A percentile compares a stretch with the other conserved stretches of the same genome.
These are phyloP conservation scores for Baccha elongata DNA, from an alignment of 2,888 invertebrate genomes.

Conservation along the genomic window DNA sequence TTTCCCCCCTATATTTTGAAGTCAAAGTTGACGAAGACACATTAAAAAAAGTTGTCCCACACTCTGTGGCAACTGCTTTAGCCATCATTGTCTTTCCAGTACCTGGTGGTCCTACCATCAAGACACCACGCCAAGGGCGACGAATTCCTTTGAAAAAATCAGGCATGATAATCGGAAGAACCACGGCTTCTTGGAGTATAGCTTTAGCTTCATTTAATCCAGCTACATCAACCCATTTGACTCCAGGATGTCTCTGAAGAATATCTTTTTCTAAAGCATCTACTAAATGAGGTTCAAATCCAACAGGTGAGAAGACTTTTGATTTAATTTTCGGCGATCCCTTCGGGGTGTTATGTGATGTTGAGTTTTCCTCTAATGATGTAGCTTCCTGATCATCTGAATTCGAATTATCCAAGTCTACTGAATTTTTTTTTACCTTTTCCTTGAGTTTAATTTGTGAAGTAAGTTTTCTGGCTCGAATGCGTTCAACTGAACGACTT, in stretches of 20 bases:
- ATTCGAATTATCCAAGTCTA: constrained; percentile 82
- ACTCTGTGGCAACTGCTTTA: constrained; percentile 99
- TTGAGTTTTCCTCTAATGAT: constrained; percentile 82
- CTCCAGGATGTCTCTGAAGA: constrained; percentile 90
- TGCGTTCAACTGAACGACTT: constrained; percentile 82
- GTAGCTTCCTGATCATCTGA: constrained; percentile 82
- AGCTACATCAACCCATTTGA: constrained; percentile 91
- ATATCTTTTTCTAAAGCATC: constrained; percentile 94
- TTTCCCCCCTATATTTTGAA: constrained; percentile 99
- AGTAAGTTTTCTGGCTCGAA: constrained; percentile 81
- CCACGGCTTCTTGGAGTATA: constrained; percentile 92
- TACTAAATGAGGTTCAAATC: constrained; percentile 89
- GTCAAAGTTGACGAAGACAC: constrained; percentile 98
- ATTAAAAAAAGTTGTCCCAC: constrained; percentile 98
- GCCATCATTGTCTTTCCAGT: constrained; percentile 98
- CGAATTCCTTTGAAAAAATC: constrained; percentile 97
- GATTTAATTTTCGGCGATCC: constrained; percentile 80
- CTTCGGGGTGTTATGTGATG: constrained; percentile 80
- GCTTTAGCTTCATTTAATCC: constrained; percentile 89
- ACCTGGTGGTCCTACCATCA: constrained; percentile 95
- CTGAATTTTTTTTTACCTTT: constrained; percentile 81
- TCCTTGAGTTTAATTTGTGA: constrained; percentile 82
- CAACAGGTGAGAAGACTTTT: constrained; percentile 84
- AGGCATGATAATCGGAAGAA: constrained; percentile 93
- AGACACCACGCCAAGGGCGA: constrained; percentile 97